These are phyloP conservation scores for Dipodomys ordii DNA, from an alignment of 2,113 vertebrate species.

Conservation along the genomic window DNA sequence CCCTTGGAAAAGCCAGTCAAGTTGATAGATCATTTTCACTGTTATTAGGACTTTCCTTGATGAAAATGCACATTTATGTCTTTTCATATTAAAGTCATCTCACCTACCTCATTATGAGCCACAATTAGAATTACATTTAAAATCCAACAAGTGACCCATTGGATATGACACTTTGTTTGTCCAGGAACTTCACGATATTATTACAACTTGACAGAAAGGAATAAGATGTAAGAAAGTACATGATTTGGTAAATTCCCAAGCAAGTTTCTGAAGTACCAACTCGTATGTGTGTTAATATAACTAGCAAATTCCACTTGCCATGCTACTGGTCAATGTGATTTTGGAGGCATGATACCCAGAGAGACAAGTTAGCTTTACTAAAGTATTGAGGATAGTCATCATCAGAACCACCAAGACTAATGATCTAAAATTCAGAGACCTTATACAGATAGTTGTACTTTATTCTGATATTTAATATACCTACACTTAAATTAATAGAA, in stretches of 20 bases:
- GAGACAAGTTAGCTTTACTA: neutral
- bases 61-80: neutral
- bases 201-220: neutral
- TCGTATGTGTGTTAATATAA: neutral
- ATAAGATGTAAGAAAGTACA: neutral
- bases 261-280: neutral
- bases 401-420: neutral
- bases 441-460: neutral
- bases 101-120: neutral
- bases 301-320: neutral
- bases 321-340: neutral
- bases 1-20: neutral
- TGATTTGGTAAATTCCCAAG: neutral
- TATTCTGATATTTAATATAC: neutral
- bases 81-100: constrained; percentile 3
- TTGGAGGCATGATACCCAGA: neutral
- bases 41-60: neutral
- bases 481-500: neutral
- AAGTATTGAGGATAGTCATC: neutral
- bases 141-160: neutral
- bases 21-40: neutral
- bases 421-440: neutral
- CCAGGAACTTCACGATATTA: neutral
- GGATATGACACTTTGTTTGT: neutral
- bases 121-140: neutral